phyloP scores from a whole-genome alignment of 2,888 invertebrate species.

The Dicranocentrus wangi region DNA sequence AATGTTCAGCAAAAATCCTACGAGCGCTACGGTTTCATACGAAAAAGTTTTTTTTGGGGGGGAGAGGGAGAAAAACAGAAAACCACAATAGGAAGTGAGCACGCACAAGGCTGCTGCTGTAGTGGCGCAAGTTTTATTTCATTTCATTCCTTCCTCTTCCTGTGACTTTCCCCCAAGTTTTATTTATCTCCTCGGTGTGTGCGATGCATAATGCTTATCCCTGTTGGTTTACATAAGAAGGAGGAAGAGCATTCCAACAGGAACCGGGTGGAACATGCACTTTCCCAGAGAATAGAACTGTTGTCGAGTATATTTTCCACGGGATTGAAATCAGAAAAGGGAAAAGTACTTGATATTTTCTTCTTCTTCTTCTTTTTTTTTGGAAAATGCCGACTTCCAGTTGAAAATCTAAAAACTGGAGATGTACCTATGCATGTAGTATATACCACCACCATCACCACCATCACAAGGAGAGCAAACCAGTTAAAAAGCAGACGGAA shows the following conservation, averaged over 20 bases:
- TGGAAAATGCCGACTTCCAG: neutral
- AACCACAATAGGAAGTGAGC: neutral
- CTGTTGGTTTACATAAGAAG: neutral
- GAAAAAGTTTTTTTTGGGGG: no score
- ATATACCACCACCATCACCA: slow-evolving; percentile 31
- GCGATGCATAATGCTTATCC: slow-evolving; percentile 1
- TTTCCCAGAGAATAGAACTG: no score
- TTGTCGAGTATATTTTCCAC: no score
- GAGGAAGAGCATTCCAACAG: neutral
- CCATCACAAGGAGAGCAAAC: slow-evolving; percentile 27
- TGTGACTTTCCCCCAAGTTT: slow-evolving; percentile 32
- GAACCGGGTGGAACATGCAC: no score
- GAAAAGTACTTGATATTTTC: slow-evolving; percentile 1
- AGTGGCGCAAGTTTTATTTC: slow-evolving; percentile 26
- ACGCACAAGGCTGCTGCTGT: neutral
- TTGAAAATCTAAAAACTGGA: slow-evolving; percentile 8
- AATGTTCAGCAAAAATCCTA: no score
- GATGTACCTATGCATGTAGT: no score
- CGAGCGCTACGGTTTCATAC: no score
- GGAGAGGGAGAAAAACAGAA: no score
- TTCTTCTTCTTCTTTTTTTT: no score
- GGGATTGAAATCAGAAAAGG: neutral
- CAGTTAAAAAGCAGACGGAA: slow-evolving; percentile 45
- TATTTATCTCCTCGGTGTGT: slow-evolving; percentile 20
- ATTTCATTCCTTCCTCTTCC: slow-evolving; percentile 33